Evolutionary conservation across 2,113 vertebrate species (phyloP), one percentile per base, ranked within the genome.

Genomic region (Gallinago media): DNA sequence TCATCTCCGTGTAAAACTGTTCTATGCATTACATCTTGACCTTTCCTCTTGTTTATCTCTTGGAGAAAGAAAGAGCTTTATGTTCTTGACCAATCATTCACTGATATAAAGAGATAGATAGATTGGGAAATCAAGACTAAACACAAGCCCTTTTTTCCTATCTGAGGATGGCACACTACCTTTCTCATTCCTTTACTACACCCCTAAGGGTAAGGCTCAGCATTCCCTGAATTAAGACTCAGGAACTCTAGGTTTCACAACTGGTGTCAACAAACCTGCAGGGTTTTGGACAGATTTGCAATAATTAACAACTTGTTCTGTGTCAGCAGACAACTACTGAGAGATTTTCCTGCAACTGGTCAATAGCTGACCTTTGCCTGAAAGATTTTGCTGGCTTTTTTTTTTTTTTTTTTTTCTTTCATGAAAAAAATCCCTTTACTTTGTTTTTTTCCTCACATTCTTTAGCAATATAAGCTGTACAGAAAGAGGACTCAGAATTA

Each of bases 351-450:
- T 56, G 13, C 31, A 38, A 61, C 16, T 40, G 40, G 54, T 52
- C 40, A 93, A 52, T 20, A 85, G 5, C 0, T 80, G n/a, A 81
- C 20, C 9, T 72, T 78, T 72, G 12, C 14, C 70, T 63, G n/a
- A 58, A 74, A 54, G 40, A 47, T 46, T 70, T 66, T 62, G 14
- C 22, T 63, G 31, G 3, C 3, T 40, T 8, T n/a, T 49, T n/a
- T 16, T 36, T 4, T 12, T 6, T n/a, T 34, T 14, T 2, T 5
- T 12, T 6, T n/a, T 34, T 14, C 2, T 5, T 13, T 16, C 4
- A 7, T 21, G 0, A 44, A 66, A 63, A 49, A 47, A 40, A 8
- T 34, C 12, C 46, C 32, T 50, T 54, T 46, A 9, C 68, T 88
- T 52, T 65, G 26, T 6, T 6, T 76, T 91, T 91, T 94, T 79